These are phyloP conservation scores for Periophthalmodon schlosseri DNA, from an alignment of 2,113 vertebrate species.

Conservation along the genomic window DNA sequence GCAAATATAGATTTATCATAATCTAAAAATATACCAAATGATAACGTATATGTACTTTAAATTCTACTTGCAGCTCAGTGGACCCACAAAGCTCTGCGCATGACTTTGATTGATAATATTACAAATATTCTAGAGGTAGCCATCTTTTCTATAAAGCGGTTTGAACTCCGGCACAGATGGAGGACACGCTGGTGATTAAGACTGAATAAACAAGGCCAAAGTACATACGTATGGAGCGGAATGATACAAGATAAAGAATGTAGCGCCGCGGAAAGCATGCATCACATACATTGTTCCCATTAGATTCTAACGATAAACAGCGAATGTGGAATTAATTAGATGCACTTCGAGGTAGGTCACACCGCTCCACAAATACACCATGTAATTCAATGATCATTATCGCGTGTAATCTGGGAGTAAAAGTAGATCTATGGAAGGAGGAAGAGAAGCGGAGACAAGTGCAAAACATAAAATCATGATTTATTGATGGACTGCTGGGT, in stretches of 20 bases:
- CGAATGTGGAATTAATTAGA: conserved; percentile 51
- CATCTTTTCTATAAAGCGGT: neutral
- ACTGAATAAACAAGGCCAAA: conserved; percentile 43
- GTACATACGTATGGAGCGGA: conserved; percentile 7
- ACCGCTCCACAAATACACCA: conserved; percentile 40
- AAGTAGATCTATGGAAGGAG: neutral
- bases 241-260: conserved; percentile 42
- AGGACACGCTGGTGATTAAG: conserved; percentile 37
- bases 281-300: conserved; percentile 32
- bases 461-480: neutral
- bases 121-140: neutral
- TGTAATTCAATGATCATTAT: conserved; percentile 53
- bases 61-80: too few species aligned
- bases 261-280: conserved; percentile 36
- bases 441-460: neutral
- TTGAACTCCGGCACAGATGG: conserved; percentile 40
- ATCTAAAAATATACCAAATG: too few species aligned
- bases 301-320: conserved; percentile 49
- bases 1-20: too few species aligned
- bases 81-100: too few species aligned
- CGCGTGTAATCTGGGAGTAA: neutral
- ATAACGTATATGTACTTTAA: too few species aligned
- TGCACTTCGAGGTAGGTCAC: conserved; percentile 38
- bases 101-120: neutral
- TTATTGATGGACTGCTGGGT: neutral